Conservation (phyloP, 1,140 invertebrate genomes). For the Heliconius himera region DNA sequence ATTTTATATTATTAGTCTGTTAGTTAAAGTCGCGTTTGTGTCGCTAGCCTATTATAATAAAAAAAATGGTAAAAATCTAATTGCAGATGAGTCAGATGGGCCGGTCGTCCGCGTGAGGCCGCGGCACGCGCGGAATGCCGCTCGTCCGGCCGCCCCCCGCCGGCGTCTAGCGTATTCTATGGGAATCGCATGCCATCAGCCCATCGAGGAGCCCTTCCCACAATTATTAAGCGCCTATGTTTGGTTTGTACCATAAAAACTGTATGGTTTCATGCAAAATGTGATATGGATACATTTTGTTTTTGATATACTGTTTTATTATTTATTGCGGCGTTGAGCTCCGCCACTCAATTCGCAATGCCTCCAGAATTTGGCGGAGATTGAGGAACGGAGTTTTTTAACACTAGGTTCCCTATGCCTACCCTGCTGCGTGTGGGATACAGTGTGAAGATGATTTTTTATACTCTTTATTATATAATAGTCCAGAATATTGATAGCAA, state of each 20-base stretch:
- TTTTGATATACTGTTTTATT: background rate
- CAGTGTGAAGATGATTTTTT: too few relatives aligned
- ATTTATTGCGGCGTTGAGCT: too few relatives aligned
- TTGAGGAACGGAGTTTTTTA: too few relatives aligned
- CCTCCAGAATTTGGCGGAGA: too few relatives aligned
- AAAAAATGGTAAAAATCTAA: background rate
- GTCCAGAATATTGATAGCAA: too few relatives aligned
- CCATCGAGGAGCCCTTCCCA: constrained; percentile 14
- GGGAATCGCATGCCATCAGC: constrained; percentile 32
- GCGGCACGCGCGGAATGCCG: constrained; percentile 39
- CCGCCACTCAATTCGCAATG: too few relatives aligned
- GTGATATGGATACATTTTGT: background rate
- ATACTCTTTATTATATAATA: too few relatives aligned
- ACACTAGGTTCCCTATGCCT: too few relatives aligned
- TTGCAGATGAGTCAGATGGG: constrained; percentile 21
- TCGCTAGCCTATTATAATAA: background rate
- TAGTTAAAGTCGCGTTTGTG: too few relatives aligned
- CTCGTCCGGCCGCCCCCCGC: constrained; percentile 30
- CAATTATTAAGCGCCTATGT: constrained; percentile 15
- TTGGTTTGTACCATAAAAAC: background rate
- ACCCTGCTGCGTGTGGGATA: too few relatives aligned
- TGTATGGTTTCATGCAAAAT: background rate
- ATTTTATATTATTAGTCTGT: too few relatives aligned
- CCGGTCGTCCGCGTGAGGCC: constrained; percentile 1
- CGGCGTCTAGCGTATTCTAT: constrained; percentile 29